Percentiles rank a stretch among this genome's conserved stretches.
Conservation (phyloP, 2,888 invertebrate genomes). For the Agrenia bidenticulata region DNA sequence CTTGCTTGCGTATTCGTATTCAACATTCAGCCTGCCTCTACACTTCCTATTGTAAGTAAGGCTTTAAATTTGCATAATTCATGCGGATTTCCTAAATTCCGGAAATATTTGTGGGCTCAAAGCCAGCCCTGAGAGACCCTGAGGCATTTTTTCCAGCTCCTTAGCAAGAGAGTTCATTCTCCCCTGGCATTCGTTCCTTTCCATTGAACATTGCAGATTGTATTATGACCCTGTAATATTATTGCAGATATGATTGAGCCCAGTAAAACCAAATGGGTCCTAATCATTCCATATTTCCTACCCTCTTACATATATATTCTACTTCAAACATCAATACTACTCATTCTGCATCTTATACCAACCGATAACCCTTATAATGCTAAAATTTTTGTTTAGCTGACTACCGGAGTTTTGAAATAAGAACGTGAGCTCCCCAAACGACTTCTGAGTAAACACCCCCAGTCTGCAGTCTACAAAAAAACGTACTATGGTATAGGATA, state of each 20-base stretch:
- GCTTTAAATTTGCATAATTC: slow-evolving; percentile 43
- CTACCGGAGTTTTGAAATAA: not conserved
- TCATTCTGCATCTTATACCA: too few species aligned
- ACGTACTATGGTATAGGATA: not conserved
- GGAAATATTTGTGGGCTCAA: slow-evolving; percentile 43
- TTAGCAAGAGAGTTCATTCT: too few species aligned
- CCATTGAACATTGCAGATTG: not conserved
- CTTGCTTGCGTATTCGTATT: not conserved
- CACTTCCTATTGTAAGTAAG: not conserved
- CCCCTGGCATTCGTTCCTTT: not conserved
- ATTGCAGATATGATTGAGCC: not conserved
- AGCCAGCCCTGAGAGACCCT: slow-evolving; percentile 19
- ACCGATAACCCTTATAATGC: too few species aligned
- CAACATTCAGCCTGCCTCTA: too few species aligned
- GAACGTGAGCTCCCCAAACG: slow-evolving; percentile 8
- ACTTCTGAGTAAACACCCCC: slow-evolving; percentile 1
- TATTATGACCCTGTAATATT: not conserved
- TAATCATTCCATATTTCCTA: not conserved
- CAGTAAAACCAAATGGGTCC: slow-evolving; percentile 4
- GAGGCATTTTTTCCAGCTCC: too few species aligned
- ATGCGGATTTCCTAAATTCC: slow-evolving; percentile 46
- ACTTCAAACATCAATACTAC: too few species aligned
- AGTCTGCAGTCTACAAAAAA: slow-evolving; percentile 1
- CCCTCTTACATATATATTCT: too few species aligned
- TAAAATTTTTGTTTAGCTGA: too few species aligned